These are phyloP conservation scores for Oncorhynchus tshawytscha DNA, from an alignment of 2,113 vertebrate genomes.

Conservation along the genomic window DNA sequence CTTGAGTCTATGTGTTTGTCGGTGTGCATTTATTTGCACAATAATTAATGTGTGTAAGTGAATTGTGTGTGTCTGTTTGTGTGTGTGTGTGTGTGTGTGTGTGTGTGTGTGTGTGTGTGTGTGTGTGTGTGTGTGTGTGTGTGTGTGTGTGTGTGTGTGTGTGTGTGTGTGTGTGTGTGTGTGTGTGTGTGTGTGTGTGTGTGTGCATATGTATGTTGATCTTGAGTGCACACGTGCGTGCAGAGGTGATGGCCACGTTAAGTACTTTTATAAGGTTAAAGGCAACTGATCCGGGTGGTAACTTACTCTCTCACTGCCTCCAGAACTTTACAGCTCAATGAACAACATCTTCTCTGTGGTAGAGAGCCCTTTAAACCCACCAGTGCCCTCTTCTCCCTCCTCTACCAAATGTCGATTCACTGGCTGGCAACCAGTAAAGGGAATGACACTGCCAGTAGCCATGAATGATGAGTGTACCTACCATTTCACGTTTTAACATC, in stretches of 20 bases:
- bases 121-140: constrained; percentile 4
- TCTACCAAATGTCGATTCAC: constrained; percentile 39
- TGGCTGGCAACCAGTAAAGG: constrained; percentile 9
- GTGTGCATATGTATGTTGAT: not conserved
- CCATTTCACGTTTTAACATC: not conserved
- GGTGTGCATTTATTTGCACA: not conserved
- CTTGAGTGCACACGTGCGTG: too few species aligned
- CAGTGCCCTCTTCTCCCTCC: constrained; percentile 26
- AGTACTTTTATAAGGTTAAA: constrained; percentile 36
- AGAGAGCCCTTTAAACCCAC: constrained; percentile 47
- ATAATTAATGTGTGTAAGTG: too few species aligned
- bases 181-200: not conserved
- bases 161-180: not conserved
- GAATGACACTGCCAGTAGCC: not conserved
- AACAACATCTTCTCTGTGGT: constrained; percentile 48
- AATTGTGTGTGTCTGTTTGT: too few species aligned
- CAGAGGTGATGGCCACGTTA: not conserved
- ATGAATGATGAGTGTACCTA: not conserved
- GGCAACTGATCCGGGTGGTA: constrained; percentile 37
- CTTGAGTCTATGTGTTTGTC: not conserved
- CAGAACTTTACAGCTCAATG: constrained; percentile 54
- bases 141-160: constrained; percentile 12
- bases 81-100: too few species aligned
- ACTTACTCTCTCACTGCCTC: constrained; percentile 43
- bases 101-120: not conserved